Conservation (phyloP, 2,888 invertebrate species). For the Spilarctia lutea region DNA sequence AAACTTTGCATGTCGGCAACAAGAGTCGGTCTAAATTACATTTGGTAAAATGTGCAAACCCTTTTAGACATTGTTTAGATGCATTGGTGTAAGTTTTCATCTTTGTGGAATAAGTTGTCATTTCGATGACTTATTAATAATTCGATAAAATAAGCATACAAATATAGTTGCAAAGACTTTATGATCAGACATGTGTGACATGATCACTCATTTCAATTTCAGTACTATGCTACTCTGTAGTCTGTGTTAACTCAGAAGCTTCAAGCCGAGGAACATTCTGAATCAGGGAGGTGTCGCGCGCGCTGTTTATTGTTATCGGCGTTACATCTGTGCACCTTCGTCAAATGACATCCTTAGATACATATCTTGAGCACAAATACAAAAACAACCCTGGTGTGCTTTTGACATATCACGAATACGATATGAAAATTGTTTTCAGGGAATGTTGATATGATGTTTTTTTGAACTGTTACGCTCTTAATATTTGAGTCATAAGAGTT, state of each 20-base stretch:
- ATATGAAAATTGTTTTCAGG: not conserved
- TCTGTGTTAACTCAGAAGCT: not conserved
- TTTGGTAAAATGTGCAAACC: not conserved
- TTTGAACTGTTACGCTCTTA: not conserved
- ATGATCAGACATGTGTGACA: not conserved
- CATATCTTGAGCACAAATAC: not conserved
- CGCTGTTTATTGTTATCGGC: not conserved
- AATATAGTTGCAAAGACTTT: not conserved
- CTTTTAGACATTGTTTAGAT: not conserved
- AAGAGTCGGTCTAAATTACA: not conserved
- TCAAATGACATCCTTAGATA: constrained; percentile 1
- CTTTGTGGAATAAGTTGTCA: not conserved
- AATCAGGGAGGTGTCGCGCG: not conserved
- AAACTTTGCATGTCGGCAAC: not conserved
- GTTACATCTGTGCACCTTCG: not conserved
- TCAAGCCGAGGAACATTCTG: not conserved
- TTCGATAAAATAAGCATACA: not conserved
- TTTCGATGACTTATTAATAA: no score
- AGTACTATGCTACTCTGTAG: not conserved
- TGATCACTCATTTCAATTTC: not conserved
- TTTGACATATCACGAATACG: not conserved
- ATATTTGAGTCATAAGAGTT: not conserved
- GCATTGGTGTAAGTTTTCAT: not conserved
- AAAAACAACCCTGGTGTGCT: not conserved
- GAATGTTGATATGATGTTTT: not conserved